phyloP scores from a whole-genome alignment of 2,888 invertebrate species.

The Lacanobia oleracea region DNA sequence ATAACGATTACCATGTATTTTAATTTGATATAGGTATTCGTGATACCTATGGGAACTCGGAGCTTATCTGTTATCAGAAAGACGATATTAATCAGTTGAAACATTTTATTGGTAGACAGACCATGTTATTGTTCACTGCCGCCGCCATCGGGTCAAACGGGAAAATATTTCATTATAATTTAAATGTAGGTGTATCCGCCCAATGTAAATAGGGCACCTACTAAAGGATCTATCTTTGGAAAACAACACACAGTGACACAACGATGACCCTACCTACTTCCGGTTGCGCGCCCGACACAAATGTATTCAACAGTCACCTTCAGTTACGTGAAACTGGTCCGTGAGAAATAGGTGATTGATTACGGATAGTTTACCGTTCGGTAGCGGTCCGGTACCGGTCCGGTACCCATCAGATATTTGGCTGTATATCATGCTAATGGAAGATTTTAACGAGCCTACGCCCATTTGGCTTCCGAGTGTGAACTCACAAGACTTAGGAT shows the following conservation, averaged over 20 bases:
- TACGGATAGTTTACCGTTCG: slow-evolving; percentile 66
- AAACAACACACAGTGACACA: slow-evolving; percentile 83
- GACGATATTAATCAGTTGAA: slow-evolving; percentile 63
- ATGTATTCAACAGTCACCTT: slow-evolving; percentile 85
- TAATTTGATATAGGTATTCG: slow-evolving; percentile 80
- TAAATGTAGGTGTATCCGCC: slow-evolving; percentile 23
- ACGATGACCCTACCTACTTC: slow-evolving; percentile 84
- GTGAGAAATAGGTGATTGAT: slow-evolving; percentile 84
- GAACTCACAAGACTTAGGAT: background rate
- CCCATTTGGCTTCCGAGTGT: slow-evolving; percentile 11
- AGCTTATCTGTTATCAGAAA: slow-evolving; percentile 74
- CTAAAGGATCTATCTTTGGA: slow-evolving; percentile 74
- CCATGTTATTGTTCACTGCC: slow-evolving; percentile 59
- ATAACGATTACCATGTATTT: slow-evolving; percentile 87
- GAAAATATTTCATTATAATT: slow-evolving; percentile 57
- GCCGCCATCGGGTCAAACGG: slow-evolving; percentile 57
- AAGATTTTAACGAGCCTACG: slow-evolving; percentile 21
- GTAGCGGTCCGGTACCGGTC: slow-evolving; percentile 66
- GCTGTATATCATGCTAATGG: slow-evolving; percentile 43
- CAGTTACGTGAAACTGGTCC: slow-evolving; percentile 82
- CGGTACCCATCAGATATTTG: slow-evolving; percentile 63
- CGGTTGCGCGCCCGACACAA: slow-evolving; percentile 81
- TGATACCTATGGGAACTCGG: slow-evolving; percentile 78
- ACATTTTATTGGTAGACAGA: slow-evolving; percentile 61
- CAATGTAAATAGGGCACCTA: slow-evolving; percentile 67